Conservation (phyloP, 2,888 invertebrate genomes). For the Schizaphis graminum region DNA sequence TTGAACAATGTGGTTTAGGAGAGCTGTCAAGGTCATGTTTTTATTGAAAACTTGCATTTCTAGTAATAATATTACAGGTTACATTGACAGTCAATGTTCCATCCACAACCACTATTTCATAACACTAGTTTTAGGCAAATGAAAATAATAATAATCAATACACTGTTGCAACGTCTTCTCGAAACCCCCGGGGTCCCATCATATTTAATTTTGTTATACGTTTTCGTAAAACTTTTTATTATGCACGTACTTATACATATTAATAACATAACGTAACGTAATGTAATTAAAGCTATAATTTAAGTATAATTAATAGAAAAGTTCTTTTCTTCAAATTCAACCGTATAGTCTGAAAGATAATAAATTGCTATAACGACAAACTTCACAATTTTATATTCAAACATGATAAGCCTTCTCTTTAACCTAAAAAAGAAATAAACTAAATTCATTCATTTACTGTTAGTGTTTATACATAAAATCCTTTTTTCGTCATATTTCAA, state of each 20-base stretch:
- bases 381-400: neutral
- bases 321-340: neutral
- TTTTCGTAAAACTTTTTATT: neutral
- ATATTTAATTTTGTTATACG: neutral
- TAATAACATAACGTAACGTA: neutral
- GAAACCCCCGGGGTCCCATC: neutral
- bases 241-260: neutral
- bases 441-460: neutral
- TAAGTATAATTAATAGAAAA: neutral
- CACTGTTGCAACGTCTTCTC: neutral
- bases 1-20: constrained; percentile 37
- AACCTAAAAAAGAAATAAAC: neutral
- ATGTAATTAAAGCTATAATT: constrained; percentile 12
- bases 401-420: neutral
- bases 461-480: neutral
- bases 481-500: neutral
- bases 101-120: constrained; percentile 19
- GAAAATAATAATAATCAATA: constrained; percentile 13
- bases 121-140: neutral
- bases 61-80: neutral
- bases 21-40: constrained; percentile 42
- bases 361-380: neutral
- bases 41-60: constrained; percentile 40
- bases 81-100: neutral
- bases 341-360: neutral